A percentile compares a stretch with the other conserved stretches of the same genome.
Evolutionary conservation across 2,888 invertebrate species (phyloP).

Genomic region (Eilema caniola): DNA sequence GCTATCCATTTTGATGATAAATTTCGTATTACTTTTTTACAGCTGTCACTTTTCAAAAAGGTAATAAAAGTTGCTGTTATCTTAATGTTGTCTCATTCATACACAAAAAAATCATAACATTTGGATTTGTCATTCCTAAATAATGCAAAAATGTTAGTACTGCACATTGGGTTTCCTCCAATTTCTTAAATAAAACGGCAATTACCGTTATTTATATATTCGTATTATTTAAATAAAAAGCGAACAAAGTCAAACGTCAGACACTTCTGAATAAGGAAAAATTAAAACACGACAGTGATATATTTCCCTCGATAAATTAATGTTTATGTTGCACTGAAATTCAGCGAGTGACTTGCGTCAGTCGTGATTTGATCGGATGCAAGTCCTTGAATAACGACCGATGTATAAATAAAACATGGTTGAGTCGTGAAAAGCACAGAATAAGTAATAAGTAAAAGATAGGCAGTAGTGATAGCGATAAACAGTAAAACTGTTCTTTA

Average conservation of each 20-base stretch:
- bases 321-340: conserved; percentile 13
- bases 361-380: conserved; percentile 14
- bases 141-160: too few relatives aligned
- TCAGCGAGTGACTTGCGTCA: conserved; percentile 16
- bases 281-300: background rate
- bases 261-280: background rate
- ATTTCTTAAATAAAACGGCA: too few relatives aligned
- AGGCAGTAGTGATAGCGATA: conserved; percentile 5
- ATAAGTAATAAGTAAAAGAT: too few relatives aligned
- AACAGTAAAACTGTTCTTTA: background rate
- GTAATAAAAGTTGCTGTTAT: too few relatives aligned
- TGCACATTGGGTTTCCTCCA: too few relatives aligned
- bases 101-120: too few relatives aligned
- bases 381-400: conserved; percentile 20
- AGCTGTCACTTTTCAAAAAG: too few relatives aligned
- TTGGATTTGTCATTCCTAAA: too few relatives aligned
- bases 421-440: background rate
- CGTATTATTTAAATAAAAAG: background rate
- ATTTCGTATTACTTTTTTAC: too few relatives aligned
- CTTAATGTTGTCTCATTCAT: too few relatives aligned
- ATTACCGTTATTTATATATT: too few relatives aligned
- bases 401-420: conserved; percentile 14
- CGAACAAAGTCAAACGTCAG: background rate
- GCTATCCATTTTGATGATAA: too few relatives aligned
- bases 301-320: background rate